Base-by-base conservation (phyloP, 2,888 invertebrate genomes). In the Spilosoma lubricipeda region DNA sequence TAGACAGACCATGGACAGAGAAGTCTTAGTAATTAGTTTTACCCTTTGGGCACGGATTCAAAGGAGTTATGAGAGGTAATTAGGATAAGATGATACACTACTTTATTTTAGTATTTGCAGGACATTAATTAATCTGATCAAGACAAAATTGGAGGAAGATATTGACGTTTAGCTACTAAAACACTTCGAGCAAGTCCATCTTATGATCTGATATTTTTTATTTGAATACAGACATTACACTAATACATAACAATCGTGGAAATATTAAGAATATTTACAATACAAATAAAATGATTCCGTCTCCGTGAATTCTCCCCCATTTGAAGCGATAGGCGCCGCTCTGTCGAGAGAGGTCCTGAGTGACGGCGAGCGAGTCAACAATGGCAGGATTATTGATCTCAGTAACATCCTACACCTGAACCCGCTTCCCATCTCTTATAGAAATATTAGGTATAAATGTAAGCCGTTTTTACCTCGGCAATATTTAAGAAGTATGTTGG, bases 381-480 rank as follows among this genome's bases (percentile, higher is more conserved):
- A 63, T 71, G 75, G 76, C 66, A 71, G 72, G 66, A 73, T 77
- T 83, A 83, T 83, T 74, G 85, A 83, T 85, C 72, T 74, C 33
- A 39, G 39, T 78, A 76, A 78, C 72, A 71, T 42, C 63, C 63
- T 63, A 64, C 56, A 63, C 72, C 68, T 64, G 68, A 64, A 64
- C 45, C 63, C 59, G 30, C 23, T 52, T 66, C 63, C 64, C 63
- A 36, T 52, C 27, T 13, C 65, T 71, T 52, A 52, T 8, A 36
- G 65, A 36, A 52, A 39, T 52, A 39, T 52, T 39, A 56, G 27
- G 52, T 56, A 56, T 42, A 36, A 67, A 13, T n/a, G 27, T 52
- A 27, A 30, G 18, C 42, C 27, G 63, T 67, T 45, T 33, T 59
- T 59, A 18, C 63, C 18, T 63, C 30, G 30, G 18, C 7, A 63